These are phyloP conservation scores for Dermolepida albohirtum DNA, from an alignment of 2,888 invertebrate species.

Conservation along the genomic window DNA sequence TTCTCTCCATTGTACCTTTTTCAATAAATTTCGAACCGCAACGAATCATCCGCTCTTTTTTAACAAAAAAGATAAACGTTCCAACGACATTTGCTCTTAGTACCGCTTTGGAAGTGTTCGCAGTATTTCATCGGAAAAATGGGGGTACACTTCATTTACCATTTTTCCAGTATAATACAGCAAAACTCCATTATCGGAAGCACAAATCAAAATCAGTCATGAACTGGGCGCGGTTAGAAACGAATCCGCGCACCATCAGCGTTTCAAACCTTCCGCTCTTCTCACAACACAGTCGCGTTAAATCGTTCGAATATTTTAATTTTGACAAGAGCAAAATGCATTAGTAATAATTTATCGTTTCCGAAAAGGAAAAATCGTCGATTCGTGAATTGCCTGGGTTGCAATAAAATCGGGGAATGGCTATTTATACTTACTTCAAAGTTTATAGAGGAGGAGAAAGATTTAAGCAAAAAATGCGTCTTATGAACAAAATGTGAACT, in stretches of 20 bases:
- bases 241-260: constrained; percentile 29
- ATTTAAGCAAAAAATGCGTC: background rate
- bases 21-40: constrained; percentile 13
- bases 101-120: constrained; percentile 15
- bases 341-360: constrained; percentile 55
- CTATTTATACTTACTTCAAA: constrained; percentile 24
- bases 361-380: constrained; percentile 37
- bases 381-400: constrained; percentile 35
- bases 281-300: constrained; percentile 40
- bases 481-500: too few relatives aligned
- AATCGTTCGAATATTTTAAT: constrained; percentile 58
- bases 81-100: constrained; percentile 14
- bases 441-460: constrained; percentile 11
- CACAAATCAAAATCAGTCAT: constrained; percentile 53
- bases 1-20: constrained; percentile 1
- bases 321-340: constrained; percentile 56
- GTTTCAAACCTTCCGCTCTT: constrained; percentile 14
- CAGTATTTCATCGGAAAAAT: constrained; percentile 34
- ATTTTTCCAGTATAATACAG: constrained; percentile 49
- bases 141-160: constrained; percentile 37
- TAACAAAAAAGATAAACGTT: constrained; percentile 31
- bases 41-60: constrained; percentile 11
- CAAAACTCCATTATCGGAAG: constrained; percentile 54
- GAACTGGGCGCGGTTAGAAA: constrained; percentile 23
- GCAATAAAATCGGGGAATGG: constrained; percentile 4